Conservation (phyloP, 2,888 invertebrate genomes). For the Zaprionus bogoriensis region DNA sequence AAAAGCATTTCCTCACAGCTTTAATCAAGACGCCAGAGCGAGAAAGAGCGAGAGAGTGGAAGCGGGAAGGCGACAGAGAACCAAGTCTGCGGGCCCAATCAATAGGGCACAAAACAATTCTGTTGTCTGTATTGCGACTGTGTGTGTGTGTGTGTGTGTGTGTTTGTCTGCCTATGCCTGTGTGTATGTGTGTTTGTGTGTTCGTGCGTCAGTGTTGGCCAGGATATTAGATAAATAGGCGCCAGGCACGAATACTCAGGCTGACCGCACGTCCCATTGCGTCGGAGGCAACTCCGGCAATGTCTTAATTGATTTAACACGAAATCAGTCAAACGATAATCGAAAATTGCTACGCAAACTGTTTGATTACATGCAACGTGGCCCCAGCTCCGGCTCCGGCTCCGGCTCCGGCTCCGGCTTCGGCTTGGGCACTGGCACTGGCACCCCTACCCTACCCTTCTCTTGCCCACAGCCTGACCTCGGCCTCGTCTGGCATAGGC, state of each 20-base stretch:
- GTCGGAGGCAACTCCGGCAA: constrained; percentile 55
- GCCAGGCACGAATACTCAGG: constrained; percentile 52
- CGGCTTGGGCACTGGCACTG: neutral
- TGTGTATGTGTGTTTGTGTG: constrained; percentile 11
- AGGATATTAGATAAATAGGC: constrained; percentile 72
- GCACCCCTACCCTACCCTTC: neutral
- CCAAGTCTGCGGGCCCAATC: constrained; percentile 43
- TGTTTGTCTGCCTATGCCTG: constrained; percentile 6
- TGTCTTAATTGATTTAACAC: constrained; percentile 78
- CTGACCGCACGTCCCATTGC: constrained; percentile 49
- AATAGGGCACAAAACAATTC: constrained; percentile 58
- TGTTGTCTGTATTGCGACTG: constrained; percentile 11
- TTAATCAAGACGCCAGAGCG: constrained; percentile 48
- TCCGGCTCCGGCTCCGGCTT: constrained; percentile 17
- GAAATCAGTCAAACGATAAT: constrained; percentile 79
- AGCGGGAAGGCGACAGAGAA: neutral
- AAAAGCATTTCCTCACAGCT: constrained; percentile 33
- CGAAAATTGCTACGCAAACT: constrained; percentile 78
- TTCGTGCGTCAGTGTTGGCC: constrained; percentile 26
- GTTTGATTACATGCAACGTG: constrained; percentile 77
- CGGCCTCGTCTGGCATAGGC: too few species aligned
- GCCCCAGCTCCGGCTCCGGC: constrained; percentile 11
- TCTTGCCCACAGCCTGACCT: neutral
- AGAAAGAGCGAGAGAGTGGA: neutral
- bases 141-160: neutral